phyloP scores from a whole-genome alignment of 1,140 invertebrate species.

The Hyposmocoma kahamanoa region DNA sequence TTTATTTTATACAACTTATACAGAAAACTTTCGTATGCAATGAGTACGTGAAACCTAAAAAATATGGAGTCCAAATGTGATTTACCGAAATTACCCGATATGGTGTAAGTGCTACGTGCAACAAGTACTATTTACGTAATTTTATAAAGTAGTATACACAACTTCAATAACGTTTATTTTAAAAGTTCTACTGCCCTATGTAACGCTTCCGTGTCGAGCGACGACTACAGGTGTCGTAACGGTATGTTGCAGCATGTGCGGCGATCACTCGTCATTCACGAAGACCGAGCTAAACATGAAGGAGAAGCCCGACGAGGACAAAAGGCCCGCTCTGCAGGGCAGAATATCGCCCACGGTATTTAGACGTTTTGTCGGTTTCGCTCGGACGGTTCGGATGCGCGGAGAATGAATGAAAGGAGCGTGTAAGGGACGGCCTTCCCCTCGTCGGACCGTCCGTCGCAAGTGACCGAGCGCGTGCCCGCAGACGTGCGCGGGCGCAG shows the following conservation, averaged over 20 bases:
- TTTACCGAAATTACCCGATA: constrained; percentile 32
- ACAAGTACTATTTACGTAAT: too few species aligned
- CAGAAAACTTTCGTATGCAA: constrained; percentile 11
- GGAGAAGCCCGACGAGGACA: constrained; percentile 22
- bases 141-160: too few species aligned
- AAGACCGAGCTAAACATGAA: constrained; percentile 50
- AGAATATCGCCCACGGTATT: constrained; percentile 41
- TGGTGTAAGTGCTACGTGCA: constrained; percentile 51
- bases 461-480: constrained; percentile 24
- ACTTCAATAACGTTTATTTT: too few species aligned
- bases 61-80: constrained; percentile 45
- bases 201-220: too few species aligned
- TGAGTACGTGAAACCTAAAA: constrained; percentile 2
- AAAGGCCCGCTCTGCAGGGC: constrained; percentile 8
- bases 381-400: too few species aligned
- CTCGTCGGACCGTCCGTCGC: too few species aligned
- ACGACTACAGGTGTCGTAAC: too few species aligned
- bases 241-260: constrained; percentile 53
- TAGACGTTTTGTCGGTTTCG: too few species aligned
- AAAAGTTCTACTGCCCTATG: too few species aligned
- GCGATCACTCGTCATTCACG: constrained; percentile 54
- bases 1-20: constrained; percentile 7
- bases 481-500: constrained; percentile 6
- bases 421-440: too few species aligned
- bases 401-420: too few species aligned